Base-by-base conservation (phyloP, 37 sponge, comb jelly and placozoan genomes). In the Halisarca cf. caerulea region DNA sequence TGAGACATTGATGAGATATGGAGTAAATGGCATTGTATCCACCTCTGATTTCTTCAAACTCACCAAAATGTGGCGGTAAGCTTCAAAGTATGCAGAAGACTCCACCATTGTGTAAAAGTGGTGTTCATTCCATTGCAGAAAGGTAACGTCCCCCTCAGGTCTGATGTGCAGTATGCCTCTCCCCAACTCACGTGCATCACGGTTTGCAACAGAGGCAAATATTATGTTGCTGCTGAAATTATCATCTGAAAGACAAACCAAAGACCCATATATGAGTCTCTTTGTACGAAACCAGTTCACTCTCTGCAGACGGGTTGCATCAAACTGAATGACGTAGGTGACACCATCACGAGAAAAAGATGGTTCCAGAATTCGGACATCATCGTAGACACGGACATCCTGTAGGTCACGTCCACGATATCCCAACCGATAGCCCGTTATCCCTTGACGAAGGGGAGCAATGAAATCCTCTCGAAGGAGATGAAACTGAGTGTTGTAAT, bases 381-480 rank as follows among this genome's bases (percentile, higher is more conserved):
- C 36, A 34, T 81, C 38, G 43, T 96, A 96, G 27, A 89, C 78
- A 42, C 69, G 87, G 3, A 96, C 79, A 82, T 96, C 93, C 18
- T 42, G 59, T 1, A 84, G 28, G 23, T 89, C 79, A 32, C 74
- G 32, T 57, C 83, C 83, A 7, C 45, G 47, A 23, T 59, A 36
- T 44, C 81, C 86, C 0, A 74, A 23, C 11, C 83, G 73, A 58
- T 71, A 95, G 43, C 81, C 83, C 40, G 54, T 55, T 1, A 96
- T 84, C 21, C 97, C 97, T 47, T 59, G 61, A 32, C 97, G 84
- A 5, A 96, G 88, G 25, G 97, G 97, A 34, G 88, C 90, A 11
- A 96, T 66, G 73, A 96, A 93, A 59, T 96, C 97, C 82, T 96
- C 97, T 34, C 97, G 68, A 18, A 96, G 83, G 5, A 96, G 82